Base-by-base conservation (phyloP, 1,140 invertebrate genomes). In the Himalopsyche phryganea region DNA sequence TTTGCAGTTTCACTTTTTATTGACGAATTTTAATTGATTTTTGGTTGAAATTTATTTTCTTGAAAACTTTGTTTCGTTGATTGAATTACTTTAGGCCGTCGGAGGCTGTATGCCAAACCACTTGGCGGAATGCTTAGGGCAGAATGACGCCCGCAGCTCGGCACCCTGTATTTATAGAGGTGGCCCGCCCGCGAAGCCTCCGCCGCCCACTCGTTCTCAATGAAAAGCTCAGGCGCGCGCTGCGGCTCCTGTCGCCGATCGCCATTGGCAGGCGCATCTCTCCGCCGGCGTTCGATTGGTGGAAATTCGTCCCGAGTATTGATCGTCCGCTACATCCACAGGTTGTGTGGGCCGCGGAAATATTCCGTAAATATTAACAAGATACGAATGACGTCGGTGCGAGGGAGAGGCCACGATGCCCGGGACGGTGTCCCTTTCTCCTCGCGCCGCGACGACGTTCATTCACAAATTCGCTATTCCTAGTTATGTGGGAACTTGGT, bases 131-230 rank as follows among this genome's bases (percentile, higher is more conserved):
- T 28, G 41, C 44, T 33, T 38, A 38, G 52, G 52, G 50, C 32
- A 51, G 59, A 54, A 50, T 62, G 56, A 40, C 49, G 53, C 48
- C 48, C 28, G 48, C 14, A 35, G 19, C 23, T 40, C 40, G 33
- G 15, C 41, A 55, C 66, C 70, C 58, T 59, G 66, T 72, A 80
- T 81, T 76, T 83, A 82, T 82, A 81, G 80, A 70, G 42, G 50
- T 19, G n/a, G 59, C 60, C 48, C 45, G 18, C 48, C 65, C 67
- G 68, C 50, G 42, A 68, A 66, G 58, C 63, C 69, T 75, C 72
- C 63, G 67, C 73, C 79, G 79, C 80, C 81, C 76, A 83, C 81
- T 81, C 80, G 76, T 78, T 79, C 79, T 83, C 74, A 82, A 83
- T 57, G 54, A 57, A 57, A 57, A 42, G 46, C 66, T 50, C 60